Conservation (phyloP, 2,888 invertebrate genomes). For the Caenorhabditis wallacei region DNA sequence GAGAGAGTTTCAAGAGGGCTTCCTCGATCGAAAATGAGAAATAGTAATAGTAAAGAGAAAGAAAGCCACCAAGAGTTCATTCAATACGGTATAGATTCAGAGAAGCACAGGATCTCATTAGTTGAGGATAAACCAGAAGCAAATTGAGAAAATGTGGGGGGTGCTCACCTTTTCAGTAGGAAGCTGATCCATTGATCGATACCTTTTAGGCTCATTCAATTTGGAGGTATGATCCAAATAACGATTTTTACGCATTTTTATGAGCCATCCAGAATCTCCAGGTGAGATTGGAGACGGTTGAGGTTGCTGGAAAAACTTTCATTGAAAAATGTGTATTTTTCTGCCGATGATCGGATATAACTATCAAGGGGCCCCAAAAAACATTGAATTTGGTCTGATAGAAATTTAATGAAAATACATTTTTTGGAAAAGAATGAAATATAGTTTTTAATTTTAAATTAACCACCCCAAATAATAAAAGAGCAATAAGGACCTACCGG, state of each 20-base stretch:
- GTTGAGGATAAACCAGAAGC: neutral
- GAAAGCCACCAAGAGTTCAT: neutral
- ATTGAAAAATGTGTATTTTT: neutral
- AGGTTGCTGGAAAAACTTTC: conserved; percentile 39
- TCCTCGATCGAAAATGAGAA: conserved; percentile 5
- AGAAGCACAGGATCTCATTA: conserved; percentile 8
- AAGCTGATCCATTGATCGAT: conserved; percentile 60
- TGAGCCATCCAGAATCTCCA: conserved; percentile 75
- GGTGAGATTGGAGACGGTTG: conserved; percentile 66
- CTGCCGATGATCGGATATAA: too few relatives aligned
- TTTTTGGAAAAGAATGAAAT: neutral
- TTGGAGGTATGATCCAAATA: conserved; percentile 68
- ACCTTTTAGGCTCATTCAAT: conserved; percentile 46
- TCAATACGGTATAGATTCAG: conserved; percentile 2
- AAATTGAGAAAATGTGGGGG: too few relatives aligned
- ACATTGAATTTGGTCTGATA: too few relatives aligned
- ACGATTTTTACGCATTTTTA: conserved; percentile 74
- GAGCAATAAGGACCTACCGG: conserved; percentile 20
- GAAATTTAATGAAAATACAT: too few relatives aligned
- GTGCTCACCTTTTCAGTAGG: conserved; percentile 38
- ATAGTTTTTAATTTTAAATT: neutral
- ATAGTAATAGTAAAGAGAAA: conserved; percentile 7
- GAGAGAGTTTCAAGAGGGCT: conserved; percentile 49
- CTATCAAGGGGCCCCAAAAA: too few relatives aligned
- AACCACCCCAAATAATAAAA: neutral